Conservation (phyloP, 2,113 vertebrate genomes). For the Dissostichus mawsoni region DNA sequence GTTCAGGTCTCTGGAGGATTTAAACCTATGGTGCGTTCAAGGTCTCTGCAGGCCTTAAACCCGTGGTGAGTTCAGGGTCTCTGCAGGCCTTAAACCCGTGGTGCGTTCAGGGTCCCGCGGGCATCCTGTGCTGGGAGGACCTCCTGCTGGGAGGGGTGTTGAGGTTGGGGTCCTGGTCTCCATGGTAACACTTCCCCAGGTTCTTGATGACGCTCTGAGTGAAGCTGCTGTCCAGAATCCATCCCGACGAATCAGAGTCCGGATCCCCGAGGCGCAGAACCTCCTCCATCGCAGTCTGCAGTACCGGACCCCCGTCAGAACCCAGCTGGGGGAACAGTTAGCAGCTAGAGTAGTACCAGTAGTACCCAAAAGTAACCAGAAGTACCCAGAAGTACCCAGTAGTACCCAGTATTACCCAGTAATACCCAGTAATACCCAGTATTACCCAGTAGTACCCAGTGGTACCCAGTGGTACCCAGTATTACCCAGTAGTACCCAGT, state of each 20-base stretch:
- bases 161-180: slow-evolving; percentile 86
- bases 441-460: no score
- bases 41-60: no score
- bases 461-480: no score
- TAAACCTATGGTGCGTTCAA: neutral
- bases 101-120: neutral
- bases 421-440: no score
- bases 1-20: neutral
- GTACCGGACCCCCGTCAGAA: slow-evolving; percentile 90
- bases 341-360: no score
- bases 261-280: slow-evolving; percentile 85
- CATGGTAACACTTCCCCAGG: slow-evolving; percentile 89
- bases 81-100: neutral
- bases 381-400: no score
- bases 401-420: no score
- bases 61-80: neutral
- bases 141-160: slow-evolving; percentile 65
- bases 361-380: no score
- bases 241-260: slow-evolving; percentile 88
- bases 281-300: slow-evolving; percentile 93
- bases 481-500: no score
- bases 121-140: slow-evolving; percentile 59
- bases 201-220: slow-evolving; percentile 89
- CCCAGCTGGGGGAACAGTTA: slow-evolving; percentile 74
- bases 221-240: slow-evolving; percentile 88